Conservation (phyloP, 2,888 invertebrate genomes). For the Diploptera punctata region DNA sequence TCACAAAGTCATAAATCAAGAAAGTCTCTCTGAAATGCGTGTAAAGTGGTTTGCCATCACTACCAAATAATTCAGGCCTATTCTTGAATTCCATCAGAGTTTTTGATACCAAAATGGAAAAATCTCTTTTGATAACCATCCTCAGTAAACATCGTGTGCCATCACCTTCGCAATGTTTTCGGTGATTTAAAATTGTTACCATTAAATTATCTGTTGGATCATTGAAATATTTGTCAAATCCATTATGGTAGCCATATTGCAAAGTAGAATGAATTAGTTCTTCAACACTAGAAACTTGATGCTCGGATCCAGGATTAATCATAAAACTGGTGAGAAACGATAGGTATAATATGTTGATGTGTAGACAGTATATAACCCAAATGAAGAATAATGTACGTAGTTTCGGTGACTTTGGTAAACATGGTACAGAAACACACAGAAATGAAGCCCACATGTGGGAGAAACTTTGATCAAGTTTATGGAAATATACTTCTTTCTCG, state of each 20-base stretch:
- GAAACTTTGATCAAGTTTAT: background rate
- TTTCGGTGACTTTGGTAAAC: background rate
- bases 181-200: background rate
- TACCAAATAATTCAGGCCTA: background rate
- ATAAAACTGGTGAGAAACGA: background rate
- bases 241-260: background rate
- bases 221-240: background rate
- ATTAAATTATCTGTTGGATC: background rate
- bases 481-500: background rate
- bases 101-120: background rate
- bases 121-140: background rate
- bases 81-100: background rate
- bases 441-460: background rate
- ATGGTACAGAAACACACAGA: background rate
- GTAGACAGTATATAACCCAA: background rate
- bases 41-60: background rate
- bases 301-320: background rate
- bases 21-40: background rate
- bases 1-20: background rate
- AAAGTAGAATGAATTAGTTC: background rate
- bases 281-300: background rate
- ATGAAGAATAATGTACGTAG: background rate
- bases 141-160: background rate
- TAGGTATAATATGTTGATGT: background rate
- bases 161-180: background rate